phyloP scores from a whole-genome alignment of 2,113 vertebrate species.

The Neopipo cinnamomea region DNA sequence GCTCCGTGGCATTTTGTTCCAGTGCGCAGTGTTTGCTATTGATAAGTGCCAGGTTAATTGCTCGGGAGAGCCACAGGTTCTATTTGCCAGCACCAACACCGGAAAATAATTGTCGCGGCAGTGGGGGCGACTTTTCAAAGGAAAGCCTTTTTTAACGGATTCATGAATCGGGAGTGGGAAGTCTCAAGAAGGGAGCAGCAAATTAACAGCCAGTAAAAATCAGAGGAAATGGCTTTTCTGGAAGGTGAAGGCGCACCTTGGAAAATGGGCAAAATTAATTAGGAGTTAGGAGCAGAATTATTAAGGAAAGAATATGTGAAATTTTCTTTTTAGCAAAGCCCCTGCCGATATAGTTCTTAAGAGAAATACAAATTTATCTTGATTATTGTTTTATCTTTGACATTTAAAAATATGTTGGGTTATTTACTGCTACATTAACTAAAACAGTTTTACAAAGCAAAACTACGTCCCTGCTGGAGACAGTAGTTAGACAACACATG shows the following conservation, averaged over 20 bases:
- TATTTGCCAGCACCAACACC: neutral
- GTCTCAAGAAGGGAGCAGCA: neutral
- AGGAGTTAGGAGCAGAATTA: neutral
- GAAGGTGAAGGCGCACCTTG: neutral
- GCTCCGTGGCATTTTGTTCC: fast-evolving
- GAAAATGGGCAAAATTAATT: neutral
- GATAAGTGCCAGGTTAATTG: neutral
- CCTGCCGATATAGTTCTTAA: neutral
- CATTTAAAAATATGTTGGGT: neutral
- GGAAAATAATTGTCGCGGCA: neutral
- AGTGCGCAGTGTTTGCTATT: neutral
- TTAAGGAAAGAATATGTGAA: neutral
- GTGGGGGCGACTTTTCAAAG: neutral
- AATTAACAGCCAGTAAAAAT: neutral
- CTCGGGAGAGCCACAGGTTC: neutral
- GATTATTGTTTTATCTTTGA: neutral
- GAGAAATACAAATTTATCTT: neutral
- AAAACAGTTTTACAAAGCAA: neutral
- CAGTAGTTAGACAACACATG: neutral
- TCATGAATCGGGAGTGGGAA: neutral
- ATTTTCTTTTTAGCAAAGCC: neutral
- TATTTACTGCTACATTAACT: neutral
- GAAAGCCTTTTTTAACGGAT: neutral
- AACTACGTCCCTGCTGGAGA: neutral
- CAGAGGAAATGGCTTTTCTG: neutral